Conservation (phyloP, 2,113 vertebrate species). For the Engraulis encrasicolus region DNA sequence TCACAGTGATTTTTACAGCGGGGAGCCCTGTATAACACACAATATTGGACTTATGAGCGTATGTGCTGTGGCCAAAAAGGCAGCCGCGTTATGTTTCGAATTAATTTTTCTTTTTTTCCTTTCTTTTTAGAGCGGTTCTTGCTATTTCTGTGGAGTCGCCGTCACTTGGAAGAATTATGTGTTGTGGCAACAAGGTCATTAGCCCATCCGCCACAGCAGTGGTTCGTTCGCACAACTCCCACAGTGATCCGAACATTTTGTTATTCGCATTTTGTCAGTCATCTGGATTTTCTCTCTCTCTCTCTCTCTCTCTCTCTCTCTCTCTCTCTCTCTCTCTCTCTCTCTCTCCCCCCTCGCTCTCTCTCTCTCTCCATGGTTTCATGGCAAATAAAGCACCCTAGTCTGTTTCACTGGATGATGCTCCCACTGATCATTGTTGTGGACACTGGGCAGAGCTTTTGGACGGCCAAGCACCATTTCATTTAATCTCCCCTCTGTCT, state of each 20-base stretch:
- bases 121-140: neutral
- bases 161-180: neutral
- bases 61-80: neutral
- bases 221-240: neutral
- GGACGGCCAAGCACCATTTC: slow-evolving; percentile 67
- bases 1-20: neutral
- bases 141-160: no score
- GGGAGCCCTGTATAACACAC: neutral
- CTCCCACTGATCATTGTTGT: slow-evolving; percentile 53
- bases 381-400: slow-evolving; percentile 65
- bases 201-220: neutral
- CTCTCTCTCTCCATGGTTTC: slow-evolving; percentile 64
- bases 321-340: no score
- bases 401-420: slow-evolving; percentile 59
- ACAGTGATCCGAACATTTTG: neutral
- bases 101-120: neutral
- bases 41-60: neutral
- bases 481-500: slow-evolving; percentile 66
- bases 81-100: neutral
- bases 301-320: no score
- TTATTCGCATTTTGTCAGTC: slow-evolving; percentile 34
- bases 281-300: slow-evolving; percentile 47
- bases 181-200: neutral
- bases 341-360: no score
- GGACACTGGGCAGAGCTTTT: slow-evolving; percentile 48